Evolutionary conservation across 53 echinoderm and acorn worm species (phyloP), one percentile per base, ranked within the genome.

Genomic region (Crossaster papposus): DNA sequence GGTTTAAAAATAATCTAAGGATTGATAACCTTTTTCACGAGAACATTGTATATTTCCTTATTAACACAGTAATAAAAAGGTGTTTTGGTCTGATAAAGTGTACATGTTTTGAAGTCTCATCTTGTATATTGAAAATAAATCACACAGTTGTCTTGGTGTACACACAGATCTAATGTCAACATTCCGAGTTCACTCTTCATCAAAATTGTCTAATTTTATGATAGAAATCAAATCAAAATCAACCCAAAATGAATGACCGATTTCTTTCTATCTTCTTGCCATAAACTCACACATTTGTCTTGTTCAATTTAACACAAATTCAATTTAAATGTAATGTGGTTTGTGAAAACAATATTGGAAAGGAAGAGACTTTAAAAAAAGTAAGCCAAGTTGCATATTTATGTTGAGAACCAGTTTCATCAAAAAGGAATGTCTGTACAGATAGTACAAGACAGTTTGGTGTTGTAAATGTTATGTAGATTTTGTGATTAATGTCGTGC

Each of bases 401-500:
- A 20, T 58, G 58, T 20, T 15, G 58, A 20, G 58, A 58, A 11
- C 17, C 22, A 58, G 1, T 18, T 20, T 15, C 58, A 58, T 3
- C 17, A 2, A 58, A 58, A 58, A 20, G 28, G 22, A 68, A 68
- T 20, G 68, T 68, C 68, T 26, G 68, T n/a, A 2, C 22, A 26
- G 68, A 26, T 12, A 58, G 68, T 4, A 68, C 0, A n/a, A 24
- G 2, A 26, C 20, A 68, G 17, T 28, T 18, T 9, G 68, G 68
- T 68, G 68, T 68, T n/a, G 28, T 28, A n/a, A 68, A 26, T n/a
- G 62, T 68, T 68, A 28, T 68, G 65, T 68, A 28, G 28, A 68
- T 68, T 26, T 26, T 68, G n/a, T 34, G 83, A 44, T 83, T 58
- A 37, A 36, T 83, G 83, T 83, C 83, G 44, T 83, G 83, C 83